A percentile compares a stretch with the other conserved stretches of the same genome.
These are phyloP conservation scores for Enteromius thamalakanensis DNA, from an alignment of 2,797 vertebrate genomes.

Conservation along the genomic window DNA sequence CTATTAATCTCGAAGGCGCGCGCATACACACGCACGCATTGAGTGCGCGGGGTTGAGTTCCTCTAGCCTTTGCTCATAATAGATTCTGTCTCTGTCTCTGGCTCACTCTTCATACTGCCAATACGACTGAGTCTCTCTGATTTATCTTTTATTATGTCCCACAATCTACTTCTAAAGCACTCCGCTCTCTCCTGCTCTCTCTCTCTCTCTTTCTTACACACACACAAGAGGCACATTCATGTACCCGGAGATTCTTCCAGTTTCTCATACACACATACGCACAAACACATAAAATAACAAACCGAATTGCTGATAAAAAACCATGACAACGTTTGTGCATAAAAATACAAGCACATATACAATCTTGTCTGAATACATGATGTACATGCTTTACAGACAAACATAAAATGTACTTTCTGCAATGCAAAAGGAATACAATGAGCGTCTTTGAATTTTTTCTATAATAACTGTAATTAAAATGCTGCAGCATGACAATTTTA, in stretches of 20 bases:
- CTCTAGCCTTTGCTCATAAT: constrained; percentile 59
- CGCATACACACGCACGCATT: constrained; percentile 29
- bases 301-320: constrained; percentile 41
- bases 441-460: neutral
- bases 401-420: neutral
- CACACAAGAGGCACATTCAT: constrained; percentile 18
- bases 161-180: constrained; percentile 60
- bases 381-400: neutral
- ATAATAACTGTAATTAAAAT: neutral
- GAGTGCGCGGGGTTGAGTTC: constrained; percentile 38
- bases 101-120: constrained; percentile 58
- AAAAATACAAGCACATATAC: constrained; percentile 32
- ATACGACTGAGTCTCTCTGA: constrained; percentile 58
- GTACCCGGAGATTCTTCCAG: neutral
- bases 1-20: constrained; percentile 46
- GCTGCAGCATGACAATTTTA: neutral
- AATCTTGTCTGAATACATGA: neutral
- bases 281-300: constrained; percentile 43
- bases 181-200: constrained; percentile 18
- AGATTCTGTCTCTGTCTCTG: constrained; percentile 62
- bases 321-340: constrained; percentile 27
- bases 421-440: neutral
- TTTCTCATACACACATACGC: neutral
- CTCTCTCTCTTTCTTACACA: neutral
- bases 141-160: constrained; percentile 64